phyloP scores from a whole-genome alignment of 1,140 invertebrate species.

The Trinorchestia longiramus region DNA sequence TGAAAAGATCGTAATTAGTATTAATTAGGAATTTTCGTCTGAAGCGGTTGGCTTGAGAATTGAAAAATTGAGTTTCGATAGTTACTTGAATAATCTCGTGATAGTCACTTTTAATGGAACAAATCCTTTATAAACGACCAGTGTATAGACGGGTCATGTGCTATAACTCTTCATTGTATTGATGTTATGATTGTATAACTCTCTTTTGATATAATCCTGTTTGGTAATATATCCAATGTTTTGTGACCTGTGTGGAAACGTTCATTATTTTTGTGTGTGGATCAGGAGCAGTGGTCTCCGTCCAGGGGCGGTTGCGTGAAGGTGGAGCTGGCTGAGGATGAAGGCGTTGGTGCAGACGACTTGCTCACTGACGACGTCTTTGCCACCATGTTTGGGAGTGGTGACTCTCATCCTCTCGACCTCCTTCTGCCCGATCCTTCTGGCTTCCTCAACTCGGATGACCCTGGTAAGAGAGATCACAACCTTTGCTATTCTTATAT shows the following conservation, averaged over 20 bases:
- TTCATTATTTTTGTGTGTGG: neutral
- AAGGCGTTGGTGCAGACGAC: slow-evolving; percentile 40
- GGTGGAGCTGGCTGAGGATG: slow-evolving; percentile 35
- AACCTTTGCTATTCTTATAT: no score
- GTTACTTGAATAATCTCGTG: no score
- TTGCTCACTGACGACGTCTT: slow-evolving; percentile 30
- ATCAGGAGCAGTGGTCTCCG: slow-evolving; percentile 12
- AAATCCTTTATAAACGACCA: no score
- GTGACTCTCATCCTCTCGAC: neutral
- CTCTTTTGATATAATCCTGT: neutral
- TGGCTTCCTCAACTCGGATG: slow-evolving; percentile 34
- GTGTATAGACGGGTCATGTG: neutral
- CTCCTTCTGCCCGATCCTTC: neutral
- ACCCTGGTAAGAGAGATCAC: neutral
- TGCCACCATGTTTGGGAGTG: slow-evolving; percentile 27
- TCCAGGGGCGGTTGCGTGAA: slow-evolving; percentile 19
- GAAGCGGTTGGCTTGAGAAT: no score
- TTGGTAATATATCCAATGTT: neutral
- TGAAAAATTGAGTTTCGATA: no score
- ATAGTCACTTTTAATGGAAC: no score
- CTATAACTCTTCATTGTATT: neutral
- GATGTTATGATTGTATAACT: neutral
- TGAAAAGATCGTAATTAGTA: neutral
- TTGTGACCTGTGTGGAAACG: neutral
- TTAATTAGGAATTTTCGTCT: neutral